These are phyloP conservation scores for Liodrosophila aerea DNA, from an alignment of 2,888 invertebrate genomes.

Conservation along the genomic window DNA sequence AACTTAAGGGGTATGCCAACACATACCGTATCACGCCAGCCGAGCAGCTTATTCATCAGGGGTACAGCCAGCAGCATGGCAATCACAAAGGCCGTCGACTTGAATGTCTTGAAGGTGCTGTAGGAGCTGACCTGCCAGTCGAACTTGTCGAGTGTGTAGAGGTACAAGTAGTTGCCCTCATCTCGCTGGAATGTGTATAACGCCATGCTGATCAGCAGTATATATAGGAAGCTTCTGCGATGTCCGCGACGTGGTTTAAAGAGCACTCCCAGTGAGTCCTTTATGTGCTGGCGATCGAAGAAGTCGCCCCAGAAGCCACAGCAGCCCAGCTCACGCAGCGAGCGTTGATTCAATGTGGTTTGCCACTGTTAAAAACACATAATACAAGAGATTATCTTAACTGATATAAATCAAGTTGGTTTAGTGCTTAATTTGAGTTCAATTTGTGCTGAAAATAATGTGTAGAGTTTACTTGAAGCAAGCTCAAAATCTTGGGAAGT, in stretches of 20 bases:
- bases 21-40: constrained; percentile 86
- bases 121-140: constrained; percentile 87
- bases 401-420: too few relatives aligned
- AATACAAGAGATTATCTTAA: too few relatives aligned
- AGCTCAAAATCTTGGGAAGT: too few relatives aligned
- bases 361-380: constrained; percentile 83
- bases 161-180: constrained; percentile 88
- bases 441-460: too few relatives aligned
- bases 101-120: constrained; percentile 89
- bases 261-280: constrained; percentile 86
- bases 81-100: constrained; percentile 88
- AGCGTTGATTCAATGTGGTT: constrained; percentile 86
- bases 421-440: too few relatives aligned
- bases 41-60: constrained; percentile 86
- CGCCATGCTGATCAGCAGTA: constrained; percentile 89
- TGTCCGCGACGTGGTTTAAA: constrained; percentile 85
- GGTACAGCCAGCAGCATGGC: constrained; percentile 89
- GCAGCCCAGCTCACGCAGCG: constrained; percentile 85
- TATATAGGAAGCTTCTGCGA: constrained; percentile 86
- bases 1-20: neutral
- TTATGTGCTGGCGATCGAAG: constrained; percentile 87
- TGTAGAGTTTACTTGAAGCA: too few relatives aligned
- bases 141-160: constrained; percentile 89
- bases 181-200: constrained; percentile 93
- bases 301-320: constrained; percentile 87